phyloP scores from a whole-genome alignment of 2,797 vertebrate species.

The Phataginus tetradactyla region DNA sequence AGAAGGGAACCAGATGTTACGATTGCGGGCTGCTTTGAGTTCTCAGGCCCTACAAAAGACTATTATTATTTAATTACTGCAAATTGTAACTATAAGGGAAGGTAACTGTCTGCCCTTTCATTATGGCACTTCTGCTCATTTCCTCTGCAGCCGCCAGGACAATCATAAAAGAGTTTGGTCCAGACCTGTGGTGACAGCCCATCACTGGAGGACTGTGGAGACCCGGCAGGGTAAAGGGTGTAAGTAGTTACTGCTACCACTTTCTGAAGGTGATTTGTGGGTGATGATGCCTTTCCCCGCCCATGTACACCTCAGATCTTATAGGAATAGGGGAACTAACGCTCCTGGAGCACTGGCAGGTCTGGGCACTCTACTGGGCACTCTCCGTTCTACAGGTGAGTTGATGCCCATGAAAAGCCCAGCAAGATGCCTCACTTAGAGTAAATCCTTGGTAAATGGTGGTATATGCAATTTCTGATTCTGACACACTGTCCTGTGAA shows the following conservation, averaged over 20 bases:
- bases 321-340: not conserved
- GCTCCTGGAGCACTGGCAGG: not conserved
- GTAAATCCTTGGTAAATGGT: not conserved
- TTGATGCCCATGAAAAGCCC: not conserved
- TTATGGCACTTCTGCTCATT: slow-evolving; percentile 56
- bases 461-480: not conserved
- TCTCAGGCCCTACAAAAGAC: slow-evolving; percentile 61
- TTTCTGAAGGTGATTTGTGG: slow-evolving; percentile 12
- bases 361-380: not conserved
- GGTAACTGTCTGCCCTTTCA: slow-evolving; percentile 71
- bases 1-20: slow-evolving; percentile 47
- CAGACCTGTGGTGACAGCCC: not conserved
- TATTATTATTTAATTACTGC: slow-evolving; percentile 76
- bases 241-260: not conserved
- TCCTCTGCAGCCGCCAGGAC: slow-evolving; percentile 50
- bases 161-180: slow-evolving; percentile 10
- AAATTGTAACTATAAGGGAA: slow-evolving; percentile 73
- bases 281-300: not conserved
- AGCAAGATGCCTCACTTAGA: not conserved
- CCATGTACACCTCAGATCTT: not conserved
- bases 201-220: not conserved
- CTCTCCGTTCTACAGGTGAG: not conserved
- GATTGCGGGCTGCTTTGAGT: slow-evolving; percentile 6
- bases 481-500: not conserved
- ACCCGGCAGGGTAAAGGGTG: not conserved